Evolutionary conservation across 1,140 invertebrate genomes (phyloP), one percentile per base, ranked within the genome.

Genomic region (Pachypeltis micranthus): DNA sequence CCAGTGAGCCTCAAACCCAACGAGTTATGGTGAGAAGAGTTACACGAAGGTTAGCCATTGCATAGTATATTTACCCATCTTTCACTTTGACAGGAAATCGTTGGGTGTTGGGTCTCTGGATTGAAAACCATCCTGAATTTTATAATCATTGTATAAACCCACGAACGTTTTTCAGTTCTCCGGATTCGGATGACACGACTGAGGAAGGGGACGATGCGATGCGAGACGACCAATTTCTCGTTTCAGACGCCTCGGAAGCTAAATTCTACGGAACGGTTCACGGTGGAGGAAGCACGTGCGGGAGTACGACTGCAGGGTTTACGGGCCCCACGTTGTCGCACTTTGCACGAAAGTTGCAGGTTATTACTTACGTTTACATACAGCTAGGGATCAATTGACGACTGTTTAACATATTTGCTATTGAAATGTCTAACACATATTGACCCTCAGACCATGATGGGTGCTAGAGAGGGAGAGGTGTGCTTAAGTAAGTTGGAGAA

Each of bases 171-270:
- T 73, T 74, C 24, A 88, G 87, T 71, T 90, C 80, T 1, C 88
- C 88, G 24, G 89, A 91, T 65, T 90, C 87, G 1, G 89, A 91
- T 66, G 88, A 90, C 71, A 88, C 87, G 10, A 85, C 85, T 1
- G 88, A 89, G 68, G 85, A 86, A 55, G 81, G 79, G 16, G 89
- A 91, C 63, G 85, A 87, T 25, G 85, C 84, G 67, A 78, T 83
- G 39, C 78, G 87, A 44, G 89, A 91, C 68, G 89, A 92, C 72
- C 85, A 90, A 69, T 91, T 88, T 72, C 77, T 93, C 25, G 86
- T 93, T n/a, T 86, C 86, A 25, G 85, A 91, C 73, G 79, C 86
- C 61, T 85, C 81, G 12, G 89, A 91, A 72, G 89, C 90, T 68
- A 89, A 91, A 72, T 91, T 90, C 74, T 93, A 93, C 71, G 89